Percentiles rank a stretch among this genome's conserved stretches.
phyloP scores from a whole-genome alignment of 2,797 vertebrate genomes.

The Triplophysa yarkandensis region DNA sequence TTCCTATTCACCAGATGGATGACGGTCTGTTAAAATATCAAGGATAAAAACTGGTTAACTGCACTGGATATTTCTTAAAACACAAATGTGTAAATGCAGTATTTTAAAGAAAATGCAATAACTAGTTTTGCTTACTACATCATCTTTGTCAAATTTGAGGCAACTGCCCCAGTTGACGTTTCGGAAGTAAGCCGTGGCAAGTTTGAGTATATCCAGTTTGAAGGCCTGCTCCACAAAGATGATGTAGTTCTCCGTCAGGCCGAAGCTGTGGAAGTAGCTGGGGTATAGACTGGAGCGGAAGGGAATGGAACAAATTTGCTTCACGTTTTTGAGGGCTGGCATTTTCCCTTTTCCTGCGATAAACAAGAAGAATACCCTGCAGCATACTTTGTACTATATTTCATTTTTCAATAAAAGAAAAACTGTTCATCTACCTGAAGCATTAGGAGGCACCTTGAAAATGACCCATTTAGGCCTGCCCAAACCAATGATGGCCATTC shows the following conservation, averaged over 20 bases:
- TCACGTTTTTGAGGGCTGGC: conserved; percentile 70
- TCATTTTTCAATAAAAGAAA: background rate
- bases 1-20: conserved; percentile 85
- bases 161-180: conserved; percentile 89
- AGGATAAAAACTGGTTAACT: background rate
- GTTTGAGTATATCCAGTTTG: conserved; percentile 83
- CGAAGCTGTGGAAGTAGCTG: conserved; percentile 96
- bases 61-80: background rate
- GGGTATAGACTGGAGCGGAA: conserved; percentile 82
- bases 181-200: conserved; percentile 88
- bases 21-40: conserved; percentile 77
- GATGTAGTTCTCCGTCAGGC: conserved; percentile 87
- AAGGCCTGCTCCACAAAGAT: conserved; percentile 92
- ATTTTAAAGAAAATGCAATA: background rate
- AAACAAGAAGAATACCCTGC: background rate
- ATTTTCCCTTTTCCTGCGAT: conserved; percentile 66
- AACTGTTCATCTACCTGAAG: conserved; percentile 69
- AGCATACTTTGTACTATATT: background rate
- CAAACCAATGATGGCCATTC: conserved; percentile 85
- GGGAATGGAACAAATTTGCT: conserved; percentile 83
- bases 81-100: background rate
- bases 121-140: conserved; percentile 71
- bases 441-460: conserved; percentile 83
- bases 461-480: conserved; percentile 86
- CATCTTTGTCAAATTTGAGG: conserved; percentile 81